Base-by-base conservation (phyloP, 2,797 vertebrate species). In the Smutsia temminckii region DNA sequence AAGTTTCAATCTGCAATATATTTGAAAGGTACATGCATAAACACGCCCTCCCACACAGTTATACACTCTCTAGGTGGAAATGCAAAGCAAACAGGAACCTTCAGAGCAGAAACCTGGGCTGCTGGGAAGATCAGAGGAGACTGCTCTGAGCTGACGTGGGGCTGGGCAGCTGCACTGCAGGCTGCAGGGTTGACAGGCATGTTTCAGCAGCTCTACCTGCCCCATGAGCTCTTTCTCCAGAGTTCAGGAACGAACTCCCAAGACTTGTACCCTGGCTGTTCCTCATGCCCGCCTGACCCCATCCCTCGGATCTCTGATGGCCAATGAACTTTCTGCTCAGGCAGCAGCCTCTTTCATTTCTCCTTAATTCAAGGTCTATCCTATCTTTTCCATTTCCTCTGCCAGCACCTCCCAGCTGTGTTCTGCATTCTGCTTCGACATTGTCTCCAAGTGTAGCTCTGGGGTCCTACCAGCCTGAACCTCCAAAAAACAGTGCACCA, bases 261-360 rank as follows among this genome's bases (percentile, higher is more conserved):
- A 46, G 46, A 37, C n/a, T 77, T 2, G 16, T 11, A 20, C 27
- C 21, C 77, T 72, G 86, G 34, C 46, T 29, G 13, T 9, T 64
- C 16, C 83, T 68, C 12, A 9, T 13, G 63, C 29, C 4, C 4
- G 2, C 46, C 71, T 21, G 6, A 42, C 21, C 10, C 17, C 23
- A 2, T n/a, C 3, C 5, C 66, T 69, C 4, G 3, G 55, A 1
- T 53, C 14, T 64, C 32, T 8, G 1, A 2, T 12, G 17, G 14
- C 27, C 17, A 9, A 4, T 32, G 13, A 6, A 7, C 27, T 72
- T 63, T 51, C 46, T 29, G 25, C 6, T 71, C 23, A 32, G 1
- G 12, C 3, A 6, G 20, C 11, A 14, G 21, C 4, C 27, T 80
- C 32, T 29, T 69, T 12, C 21, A 18, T 71, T 55, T 34, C 14